Conservation (phyloP, 2,888 invertebrate species). For the Zonitis immaculata region DNA sequence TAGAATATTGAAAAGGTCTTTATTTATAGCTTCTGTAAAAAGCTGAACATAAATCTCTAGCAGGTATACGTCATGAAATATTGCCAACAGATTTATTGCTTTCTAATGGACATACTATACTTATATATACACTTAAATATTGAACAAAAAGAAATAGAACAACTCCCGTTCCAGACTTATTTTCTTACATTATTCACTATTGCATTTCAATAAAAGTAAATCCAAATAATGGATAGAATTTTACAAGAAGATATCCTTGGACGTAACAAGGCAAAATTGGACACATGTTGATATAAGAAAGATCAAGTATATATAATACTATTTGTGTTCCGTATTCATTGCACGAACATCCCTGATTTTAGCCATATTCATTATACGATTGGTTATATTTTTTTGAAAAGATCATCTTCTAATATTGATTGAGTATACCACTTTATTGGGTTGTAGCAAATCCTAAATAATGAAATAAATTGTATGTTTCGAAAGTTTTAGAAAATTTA, state of each 20-base stretch:
- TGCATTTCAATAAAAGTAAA: too few relatives aligned
- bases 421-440: too few relatives aligned
- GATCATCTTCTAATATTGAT: too few relatives aligned
- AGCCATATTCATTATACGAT: not conserved
- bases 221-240: too few relatives aligned
- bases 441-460: too few relatives aligned
- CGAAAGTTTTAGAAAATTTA: too few relatives aligned
- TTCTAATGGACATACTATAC: slow-evolving; percentile 35
- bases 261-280: not conserved
- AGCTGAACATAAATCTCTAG: slow-evolving; percentile 34
- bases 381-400: too few relatives aligned
- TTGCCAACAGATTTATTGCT: slow-evolving; percentile 37
- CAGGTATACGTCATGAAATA: slow-evolving; percentile 36
- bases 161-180: too few relatives aligned
- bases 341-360: not conserved
- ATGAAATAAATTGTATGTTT: too few relatives aligned
- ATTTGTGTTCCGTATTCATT: not conserved
- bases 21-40: slow-evolving; percentile 34
- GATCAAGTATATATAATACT: not conserved
- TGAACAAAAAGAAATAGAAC: slow-evolving; percentile 2
- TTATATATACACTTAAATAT: too few relatives aligned
- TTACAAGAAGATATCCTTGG: too few relatives aligned
- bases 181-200: too few relatives aligned
- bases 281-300: not conserved
- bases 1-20: slow-evolving; percentile 34